Evolutionary conservation across 23 tunicate genomes (phyloP).

Genomic region (Diplosoma virens): DNA sequence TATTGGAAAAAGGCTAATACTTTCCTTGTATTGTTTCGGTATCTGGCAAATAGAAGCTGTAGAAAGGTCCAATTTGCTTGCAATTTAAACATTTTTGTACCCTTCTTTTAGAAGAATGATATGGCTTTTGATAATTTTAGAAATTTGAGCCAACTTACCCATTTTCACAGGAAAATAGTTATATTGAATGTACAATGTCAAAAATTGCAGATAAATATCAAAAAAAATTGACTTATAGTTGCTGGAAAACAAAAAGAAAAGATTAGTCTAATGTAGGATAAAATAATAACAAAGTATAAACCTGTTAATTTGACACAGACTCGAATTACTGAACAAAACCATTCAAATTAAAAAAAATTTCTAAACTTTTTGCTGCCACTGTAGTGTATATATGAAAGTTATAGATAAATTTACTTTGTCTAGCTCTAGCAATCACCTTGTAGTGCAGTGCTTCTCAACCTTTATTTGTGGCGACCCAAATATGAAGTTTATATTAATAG

Average conservation of each 20-base stretch:
- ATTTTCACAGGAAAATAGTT: not conserved
- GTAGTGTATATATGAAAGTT: not conserved
- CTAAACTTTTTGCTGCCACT: constrained; percentile 17
- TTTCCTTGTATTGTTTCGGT: not conserved
- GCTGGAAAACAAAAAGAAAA: not conserved
- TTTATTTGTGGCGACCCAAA: too few relatives aligned
- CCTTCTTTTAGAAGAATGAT: constrained; percentile 1
- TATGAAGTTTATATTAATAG: too few relatives aligned
- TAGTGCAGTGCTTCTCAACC: too few relatives aligned
- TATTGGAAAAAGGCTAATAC: not conserved
- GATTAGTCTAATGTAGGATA: not conserved
- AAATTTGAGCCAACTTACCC: not conserved
- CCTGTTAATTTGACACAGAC: not conserved
- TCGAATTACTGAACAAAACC: not conserved
- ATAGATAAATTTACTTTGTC: too few relatives aligned
- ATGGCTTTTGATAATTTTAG: not conserved
- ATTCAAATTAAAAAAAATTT: not conserved
- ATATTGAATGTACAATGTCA: not conserved
- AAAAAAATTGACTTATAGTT: not conserved
- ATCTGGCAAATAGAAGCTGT: not conserved
- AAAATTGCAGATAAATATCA: not conserved
- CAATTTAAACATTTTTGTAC: too few relatives aligned
- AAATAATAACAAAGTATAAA: constrained; percentile 1
- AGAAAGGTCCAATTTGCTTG: not conserved
- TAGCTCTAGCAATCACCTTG: too few relatives aligned